Conservation (phyloP, 30 jellyfish, hydroid and myxozoan genomes). For the Catostylus mosaicus region DNA sequence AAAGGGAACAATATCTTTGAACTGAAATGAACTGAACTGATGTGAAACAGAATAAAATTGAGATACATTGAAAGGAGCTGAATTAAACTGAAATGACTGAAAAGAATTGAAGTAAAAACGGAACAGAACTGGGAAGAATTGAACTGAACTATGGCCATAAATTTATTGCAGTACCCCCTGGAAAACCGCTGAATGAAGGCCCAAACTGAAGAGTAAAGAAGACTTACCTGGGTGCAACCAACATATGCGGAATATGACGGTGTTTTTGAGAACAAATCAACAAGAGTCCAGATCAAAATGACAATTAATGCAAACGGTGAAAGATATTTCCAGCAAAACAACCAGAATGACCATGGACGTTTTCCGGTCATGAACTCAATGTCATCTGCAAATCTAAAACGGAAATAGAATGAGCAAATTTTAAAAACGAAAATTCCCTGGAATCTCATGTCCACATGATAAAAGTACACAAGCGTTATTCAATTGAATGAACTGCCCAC, state of each 20-base stretch:
- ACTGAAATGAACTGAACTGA: too few species aligned
- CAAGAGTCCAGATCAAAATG: constrained; percentile 82
- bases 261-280: constrained; percentile 15
- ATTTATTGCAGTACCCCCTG: too few species aligned
- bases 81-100: too few species aligned
- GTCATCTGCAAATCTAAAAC: constrained; percentile 88
- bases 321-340: constrained; percentile 92
- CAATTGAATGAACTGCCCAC: too few species aligned
- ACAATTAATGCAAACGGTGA: constrained; percentile 80
- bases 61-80: too few species aligned
- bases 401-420: not conserved
- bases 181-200: too few species aligned
- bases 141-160: too few species aligned
- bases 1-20: too few species aligned
- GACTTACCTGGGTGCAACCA: constrained; percentile 81
- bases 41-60: too few species aligned
- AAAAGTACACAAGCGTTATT: not conserved
- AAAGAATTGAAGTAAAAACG: too few species aligned
- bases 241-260: constrained; percentile 72
- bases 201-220: not conserved
- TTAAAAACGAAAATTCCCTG: not conserved
- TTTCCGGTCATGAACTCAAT: constrained; percentile 91
- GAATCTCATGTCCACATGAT: not conserved
- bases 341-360: constrained; percentile 93
- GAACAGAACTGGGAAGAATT: too few species aligned